Conservation (phyloP, 2,797 vertebrate species). For the Siniperca undulata region DNA sequence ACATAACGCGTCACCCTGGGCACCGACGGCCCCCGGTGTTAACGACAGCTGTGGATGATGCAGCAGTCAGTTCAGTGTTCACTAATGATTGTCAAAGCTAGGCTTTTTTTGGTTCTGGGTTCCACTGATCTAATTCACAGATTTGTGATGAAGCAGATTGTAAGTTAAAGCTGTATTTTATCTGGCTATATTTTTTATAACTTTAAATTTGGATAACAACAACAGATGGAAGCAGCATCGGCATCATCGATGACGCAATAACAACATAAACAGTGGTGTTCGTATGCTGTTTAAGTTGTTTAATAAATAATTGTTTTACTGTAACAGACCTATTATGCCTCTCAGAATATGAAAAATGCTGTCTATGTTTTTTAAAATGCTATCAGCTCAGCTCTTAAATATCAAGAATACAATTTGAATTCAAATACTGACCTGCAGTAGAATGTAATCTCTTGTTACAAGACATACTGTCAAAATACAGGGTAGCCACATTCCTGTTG, state of each 20-base stretch:
- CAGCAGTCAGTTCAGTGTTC: constrained; percentile 11
- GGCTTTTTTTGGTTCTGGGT: constrained; percentile 17
- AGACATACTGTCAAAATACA: constrained; percentile 10
- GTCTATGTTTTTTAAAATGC: constrained; percentile 32
- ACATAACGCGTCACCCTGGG: neutral
- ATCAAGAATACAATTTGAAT: constrained; percentile 13
- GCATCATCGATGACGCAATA: neutral
- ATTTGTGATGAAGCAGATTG: constrained; percentile 14
- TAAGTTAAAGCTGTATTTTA: constrained; percentile 61
- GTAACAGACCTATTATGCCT: constrained; percentile 28
- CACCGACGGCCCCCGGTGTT: constrained; percentile 13
- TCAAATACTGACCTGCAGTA: constrained; percentile 24
- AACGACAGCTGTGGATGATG: constrained; percentile 15
- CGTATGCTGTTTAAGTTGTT: constrained; percentile 30
- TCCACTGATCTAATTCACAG: constrained; percentile 19
- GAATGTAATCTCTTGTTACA: constrained; percentile 19
- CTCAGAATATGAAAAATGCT: constrained; percentile 11
- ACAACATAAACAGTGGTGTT: constrained; percentile 7
- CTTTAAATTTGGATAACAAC: constrained; percentile 42
- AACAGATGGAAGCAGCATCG: constrained; percentile 13
- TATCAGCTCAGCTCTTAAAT: constrained; percentile 28
- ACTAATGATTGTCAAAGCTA: constrained; percentile 18
- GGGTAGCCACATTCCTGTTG: constrained; percentile 38
- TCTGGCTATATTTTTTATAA: constrained; percentile 52
- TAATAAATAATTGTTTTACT: constrained; percentile 45